Evolutionary conservation across 2,888 invertebrate genomes (phyloP), one percentile per base, ranked within the genome.

Genomic region (Chloroclysta siterata): DNA sequence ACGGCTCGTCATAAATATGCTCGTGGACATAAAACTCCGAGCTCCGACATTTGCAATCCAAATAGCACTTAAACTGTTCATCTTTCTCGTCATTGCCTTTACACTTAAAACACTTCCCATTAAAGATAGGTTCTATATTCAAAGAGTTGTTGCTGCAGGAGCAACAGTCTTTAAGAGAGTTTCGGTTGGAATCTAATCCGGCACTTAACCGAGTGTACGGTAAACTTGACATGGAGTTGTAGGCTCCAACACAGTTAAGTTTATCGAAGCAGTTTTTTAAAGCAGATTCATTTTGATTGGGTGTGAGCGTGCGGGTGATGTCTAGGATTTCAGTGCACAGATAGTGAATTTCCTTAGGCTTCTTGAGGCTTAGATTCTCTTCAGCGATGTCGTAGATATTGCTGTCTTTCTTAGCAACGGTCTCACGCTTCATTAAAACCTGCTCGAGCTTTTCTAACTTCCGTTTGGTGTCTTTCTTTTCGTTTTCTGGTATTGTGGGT

Each of bases 381-480:
- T 75, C 82, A 0, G 80, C 72, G 0, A 72, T 72, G 14, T 72
- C 72, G 4, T 77, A 72, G 76, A 64, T 84, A 77, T 70, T 71
- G 10, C 58, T 79, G 41, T 69, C 67, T 56, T 76, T 73, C 13
- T 83, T 86, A 65, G 94, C 17, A 39, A 13, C 93, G 6, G 79
- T 74, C 77, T 91, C 90, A 0, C 88, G 76, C 65, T 94, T 94
- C 55, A 93, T 87, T 59, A 95, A 78, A 0, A 94, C 95, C 65
- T 92, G 93, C 79, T 95, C 95, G 0, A 95, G 81, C 73, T 95
- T 95, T 71, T 94, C 94, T 0, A 95, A 81, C 94, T 95, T 95
- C 67, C 95, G 93, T 79, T 94, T 94, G 0, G 95, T 93, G 72
- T 95, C 94, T 65, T 87, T 89, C 44, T 84, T 86, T 17, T 83